These are phyloP conservation scores for Diarsia rubi DNA, from an alignment of 2,888 invertebrate species.

Conservation along the genomic window DNA sequence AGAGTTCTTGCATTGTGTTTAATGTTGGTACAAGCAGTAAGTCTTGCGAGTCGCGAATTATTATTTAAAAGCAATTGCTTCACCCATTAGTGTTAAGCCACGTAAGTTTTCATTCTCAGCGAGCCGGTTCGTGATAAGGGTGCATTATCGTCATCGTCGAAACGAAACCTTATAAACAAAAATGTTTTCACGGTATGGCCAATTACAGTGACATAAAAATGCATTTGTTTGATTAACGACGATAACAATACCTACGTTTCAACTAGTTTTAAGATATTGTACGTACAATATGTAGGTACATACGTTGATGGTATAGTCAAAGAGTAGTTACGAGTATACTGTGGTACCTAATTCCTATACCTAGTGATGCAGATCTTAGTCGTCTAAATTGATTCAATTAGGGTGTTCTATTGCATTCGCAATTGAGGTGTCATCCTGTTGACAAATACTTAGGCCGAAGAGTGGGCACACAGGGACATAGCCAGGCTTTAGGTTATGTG, in stretches of 20 bases:
- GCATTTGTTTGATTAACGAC: slow-evolving; percentile 7
- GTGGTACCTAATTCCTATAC: not conserved
- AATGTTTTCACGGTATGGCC: slow-evolving; percentile 34
- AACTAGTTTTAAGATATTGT: not conserved
- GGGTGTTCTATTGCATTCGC: slow-evolving; percentile 6
- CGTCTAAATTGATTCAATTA: slow-evolving; percentile 26
- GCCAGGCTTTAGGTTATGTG: not conserved
- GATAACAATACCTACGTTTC: not conserved
- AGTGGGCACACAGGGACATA: not conserved
- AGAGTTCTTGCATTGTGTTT: not conserved
- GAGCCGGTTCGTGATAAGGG: slow-evolving; percentile 51
- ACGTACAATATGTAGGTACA: not conserved
- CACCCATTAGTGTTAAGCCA: slow-evolving; percentile 40
- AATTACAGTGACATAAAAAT: slow-evolving; percentile 35
- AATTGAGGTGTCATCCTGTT: not conserved
- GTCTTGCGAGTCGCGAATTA: slow-evolving; percentile 1
- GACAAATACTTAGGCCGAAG: not conserved
- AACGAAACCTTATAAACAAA: slow-evolving; percentile 46
- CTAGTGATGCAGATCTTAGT: not conserved
- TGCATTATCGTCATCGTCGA: slow-evolving; percentile 48
- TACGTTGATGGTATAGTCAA: not conserved
- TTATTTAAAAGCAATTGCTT: slow-evolving; percentile 12
- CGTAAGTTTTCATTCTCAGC: slow-evolving; percentile 49
- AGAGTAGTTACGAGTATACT: not conserved
- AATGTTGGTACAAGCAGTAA: not conserved